Conservation (phyloP, 37 sponge, comb jelly and placozoan genomes). For the Agelas oroides region DNA sequence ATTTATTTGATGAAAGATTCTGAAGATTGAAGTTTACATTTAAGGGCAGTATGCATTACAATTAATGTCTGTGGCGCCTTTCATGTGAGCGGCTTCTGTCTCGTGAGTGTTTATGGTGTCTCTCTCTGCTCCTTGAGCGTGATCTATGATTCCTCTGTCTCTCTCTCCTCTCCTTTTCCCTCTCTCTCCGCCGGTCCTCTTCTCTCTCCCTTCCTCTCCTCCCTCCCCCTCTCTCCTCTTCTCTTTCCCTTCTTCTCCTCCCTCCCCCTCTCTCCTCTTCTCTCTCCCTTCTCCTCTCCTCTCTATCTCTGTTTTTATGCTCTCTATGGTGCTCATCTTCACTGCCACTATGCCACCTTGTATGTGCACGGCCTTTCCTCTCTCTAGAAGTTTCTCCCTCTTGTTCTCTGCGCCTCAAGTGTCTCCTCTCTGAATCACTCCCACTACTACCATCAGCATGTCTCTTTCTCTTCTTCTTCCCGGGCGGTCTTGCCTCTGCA, state of each 20-base stretch:
- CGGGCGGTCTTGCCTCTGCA: not conserved
- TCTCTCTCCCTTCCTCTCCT: not conserved
- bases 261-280: not conserved
- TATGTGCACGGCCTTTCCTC: not conserved
- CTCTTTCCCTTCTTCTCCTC: not conserved
- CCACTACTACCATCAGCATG: not conserved
- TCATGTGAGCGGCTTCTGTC: conserved; percentile 11
- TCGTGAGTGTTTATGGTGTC: conserved; percentile 14
- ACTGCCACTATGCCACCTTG: not conserved
- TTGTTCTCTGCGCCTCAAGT: conserved; percentile 29
- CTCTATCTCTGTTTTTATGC: too few species aligned
- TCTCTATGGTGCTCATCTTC: not conserved
- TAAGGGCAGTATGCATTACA: too few species aligned
- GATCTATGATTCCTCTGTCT: conserved; percentile 3
- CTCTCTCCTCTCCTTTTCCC: not conserved
- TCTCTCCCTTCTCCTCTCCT: not conserved
- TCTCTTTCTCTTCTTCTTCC: not conserved
- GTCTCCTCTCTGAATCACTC: not conserved
- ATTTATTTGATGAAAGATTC: too few species aligned
- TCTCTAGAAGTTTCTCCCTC: conserved; percentile 19
- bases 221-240: not conserved
- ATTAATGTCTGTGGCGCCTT: not conserved
- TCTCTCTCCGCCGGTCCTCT: not conserved
- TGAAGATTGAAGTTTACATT: too few species aligned
- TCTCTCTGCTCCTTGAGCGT: conserved; percentile 13